Conservation (phyloP, 2,888 invertebrate genomes). For the Schizaphis graminum region DNA sequence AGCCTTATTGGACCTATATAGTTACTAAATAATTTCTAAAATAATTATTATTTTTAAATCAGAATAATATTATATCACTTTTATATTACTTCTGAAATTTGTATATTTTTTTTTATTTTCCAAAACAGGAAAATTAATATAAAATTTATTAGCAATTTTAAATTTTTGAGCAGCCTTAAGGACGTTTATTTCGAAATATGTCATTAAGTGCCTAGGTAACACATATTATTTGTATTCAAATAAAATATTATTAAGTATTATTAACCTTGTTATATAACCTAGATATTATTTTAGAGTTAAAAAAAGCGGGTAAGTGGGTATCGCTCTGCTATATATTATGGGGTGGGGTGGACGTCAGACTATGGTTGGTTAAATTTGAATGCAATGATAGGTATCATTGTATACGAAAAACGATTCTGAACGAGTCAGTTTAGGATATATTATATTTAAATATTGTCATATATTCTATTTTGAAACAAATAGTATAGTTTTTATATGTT, state of each 20-base stretch:
- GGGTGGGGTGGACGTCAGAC: no score
- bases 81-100: not conserved
- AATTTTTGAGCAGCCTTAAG: not conserved
- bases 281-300: not conserved
- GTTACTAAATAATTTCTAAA: not conserved
- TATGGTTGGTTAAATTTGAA: no score
- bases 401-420: no score
- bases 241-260: not conserved
- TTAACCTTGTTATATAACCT: not conserved
- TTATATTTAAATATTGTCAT: no score
- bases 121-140: not conserved
- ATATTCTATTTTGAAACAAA: no score
- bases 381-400: no score
- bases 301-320: no score
- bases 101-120: not conserved
- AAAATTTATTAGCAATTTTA: not conserved
- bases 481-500: no score
- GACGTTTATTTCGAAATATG: not conserved
- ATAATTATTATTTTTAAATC: not conserved
- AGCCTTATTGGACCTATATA: not conserved
- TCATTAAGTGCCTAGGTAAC: not conserved
- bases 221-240: not conserved
- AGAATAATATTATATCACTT: not conserved
- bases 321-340: no score
- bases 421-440: no score